phyloP scores from a whole-genome alignment of 2,113 vertebrate species.

The Zingel zingel region DNA sequence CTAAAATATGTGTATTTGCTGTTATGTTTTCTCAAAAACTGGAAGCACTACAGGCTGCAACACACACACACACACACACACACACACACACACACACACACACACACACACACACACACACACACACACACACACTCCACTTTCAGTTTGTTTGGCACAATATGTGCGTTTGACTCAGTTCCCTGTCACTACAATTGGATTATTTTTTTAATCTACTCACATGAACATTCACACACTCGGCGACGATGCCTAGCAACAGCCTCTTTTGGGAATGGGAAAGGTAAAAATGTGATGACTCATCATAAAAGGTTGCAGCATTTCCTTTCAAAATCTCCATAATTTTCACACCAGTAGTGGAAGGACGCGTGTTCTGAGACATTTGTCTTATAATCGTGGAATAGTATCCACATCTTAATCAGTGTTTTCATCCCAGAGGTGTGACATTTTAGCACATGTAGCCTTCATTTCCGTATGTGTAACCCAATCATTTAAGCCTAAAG shows the following conservation, averaged over 20 bases:
- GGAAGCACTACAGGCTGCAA: constrained; percentile 3
- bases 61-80: constrained; percentile 9
- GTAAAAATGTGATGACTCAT: constrained; percentile 6
- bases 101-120: constrained; percentile 11
- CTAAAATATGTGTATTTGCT: constrained; percentile 18
- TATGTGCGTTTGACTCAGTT: constrained; percentile 14
- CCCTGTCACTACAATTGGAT: constrained; percentile 5
- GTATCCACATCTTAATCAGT: background rate
- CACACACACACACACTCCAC: background rate
- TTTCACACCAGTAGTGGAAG: background rate
- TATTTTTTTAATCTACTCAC: constrained; percentile 13
- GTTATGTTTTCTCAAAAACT: constrained; percentile 18
- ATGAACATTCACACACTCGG: background rate
- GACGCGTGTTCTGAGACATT: background rate
- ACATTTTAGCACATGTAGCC: background rate
- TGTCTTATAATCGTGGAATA: too few species aligned
- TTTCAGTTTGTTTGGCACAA: background rate
- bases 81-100: background rate
- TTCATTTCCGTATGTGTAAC: background rate
- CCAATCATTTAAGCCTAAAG: background rate
- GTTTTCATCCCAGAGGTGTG: background rate
- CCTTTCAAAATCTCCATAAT: background rate
- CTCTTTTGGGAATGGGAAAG: background rate
- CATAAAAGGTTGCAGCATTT: background rate
- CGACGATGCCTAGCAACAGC: background rate